phyloP scores from a whole-genome alignment of 2,113 vertebrate genomes.

The Pelecanoides urinatrix region DNA sequence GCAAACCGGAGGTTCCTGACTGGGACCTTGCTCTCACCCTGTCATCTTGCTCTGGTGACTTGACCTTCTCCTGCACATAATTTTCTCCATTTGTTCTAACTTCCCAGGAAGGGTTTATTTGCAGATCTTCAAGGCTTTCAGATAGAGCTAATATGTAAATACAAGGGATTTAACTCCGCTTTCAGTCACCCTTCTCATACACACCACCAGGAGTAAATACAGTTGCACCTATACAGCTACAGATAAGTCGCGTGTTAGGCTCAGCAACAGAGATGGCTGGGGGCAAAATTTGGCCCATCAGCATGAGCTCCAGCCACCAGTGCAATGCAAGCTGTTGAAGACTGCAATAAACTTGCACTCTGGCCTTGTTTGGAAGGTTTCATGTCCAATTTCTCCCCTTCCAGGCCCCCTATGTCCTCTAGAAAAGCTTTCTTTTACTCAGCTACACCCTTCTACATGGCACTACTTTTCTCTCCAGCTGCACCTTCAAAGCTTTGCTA shows the following conservation, averaged over 20 bases:
- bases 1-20: background rate
- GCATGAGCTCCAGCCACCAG: background rate
- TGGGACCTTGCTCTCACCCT: background rate
- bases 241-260: background rate
- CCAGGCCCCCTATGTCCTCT: background rate
- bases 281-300: background rate
- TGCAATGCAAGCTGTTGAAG: background rate
- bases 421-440: slow-evolving; percentile 9
- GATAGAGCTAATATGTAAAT: background rate
- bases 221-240: background rate
- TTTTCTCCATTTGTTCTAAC: background rate
- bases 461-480: slow-evolving; percentile 1
- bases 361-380: background rate
- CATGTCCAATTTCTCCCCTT: background rate
- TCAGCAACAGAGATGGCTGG: background rate
- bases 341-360: background rate
- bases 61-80: background rate
- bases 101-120: background rate
- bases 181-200: background rate
- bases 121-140: background rate
- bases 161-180: background rate
- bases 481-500: slow-evolving; percentile 24
- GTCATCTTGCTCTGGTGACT: background rate
- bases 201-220: background rate
- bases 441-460: slow-evolving; percentile 7